phyloP scores from a whole-genome alignment of 2,888 invertebrate species.

The Tricholauxania praeusta region DNA sequence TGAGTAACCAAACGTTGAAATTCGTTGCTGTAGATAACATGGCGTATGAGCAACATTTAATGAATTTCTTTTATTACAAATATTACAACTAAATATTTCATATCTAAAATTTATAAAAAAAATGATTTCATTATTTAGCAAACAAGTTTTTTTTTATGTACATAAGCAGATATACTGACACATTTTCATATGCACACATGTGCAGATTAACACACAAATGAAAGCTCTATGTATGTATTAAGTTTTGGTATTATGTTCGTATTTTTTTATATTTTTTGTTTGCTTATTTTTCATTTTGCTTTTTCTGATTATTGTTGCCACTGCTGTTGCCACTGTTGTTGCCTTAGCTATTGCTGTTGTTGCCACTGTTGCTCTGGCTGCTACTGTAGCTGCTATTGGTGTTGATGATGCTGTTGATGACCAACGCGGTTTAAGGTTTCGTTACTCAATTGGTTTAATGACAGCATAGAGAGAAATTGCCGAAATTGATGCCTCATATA shows the following conservation, averaged over 20 bases:
- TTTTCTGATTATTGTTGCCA: conserved; percentile 5
- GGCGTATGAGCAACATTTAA: no score
- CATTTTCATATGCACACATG: conserved; percentile 4
- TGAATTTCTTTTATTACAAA: no score
- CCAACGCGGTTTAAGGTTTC: conserved; percentile 25
- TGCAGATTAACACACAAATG: background rate
- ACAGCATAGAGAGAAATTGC: conserved; percentile 11
- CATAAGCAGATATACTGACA: background rate
- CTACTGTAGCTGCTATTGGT: background rate
- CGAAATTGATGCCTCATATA: conserved; percentile 2
- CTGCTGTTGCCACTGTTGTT: conserved; percentile 1
- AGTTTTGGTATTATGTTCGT: no score
- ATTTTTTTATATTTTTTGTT: background rate
- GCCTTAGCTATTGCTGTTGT: background rate
- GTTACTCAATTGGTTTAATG: conserved; percentile 29
- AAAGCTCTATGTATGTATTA: no score
- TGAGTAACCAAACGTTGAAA: no score
- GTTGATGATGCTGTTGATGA: conserved; percentile 13
- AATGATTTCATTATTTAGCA: no score
- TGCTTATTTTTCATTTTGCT: background rate
- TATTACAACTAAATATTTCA: no score
- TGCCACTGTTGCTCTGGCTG: background rate
- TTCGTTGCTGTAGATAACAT: no score
- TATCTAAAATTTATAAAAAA: no score
- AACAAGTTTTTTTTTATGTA: no score